phyloP scores from a whole-genome alignment of 2,888 invertebrate species.

The Ormyrus thymus region DNA sequence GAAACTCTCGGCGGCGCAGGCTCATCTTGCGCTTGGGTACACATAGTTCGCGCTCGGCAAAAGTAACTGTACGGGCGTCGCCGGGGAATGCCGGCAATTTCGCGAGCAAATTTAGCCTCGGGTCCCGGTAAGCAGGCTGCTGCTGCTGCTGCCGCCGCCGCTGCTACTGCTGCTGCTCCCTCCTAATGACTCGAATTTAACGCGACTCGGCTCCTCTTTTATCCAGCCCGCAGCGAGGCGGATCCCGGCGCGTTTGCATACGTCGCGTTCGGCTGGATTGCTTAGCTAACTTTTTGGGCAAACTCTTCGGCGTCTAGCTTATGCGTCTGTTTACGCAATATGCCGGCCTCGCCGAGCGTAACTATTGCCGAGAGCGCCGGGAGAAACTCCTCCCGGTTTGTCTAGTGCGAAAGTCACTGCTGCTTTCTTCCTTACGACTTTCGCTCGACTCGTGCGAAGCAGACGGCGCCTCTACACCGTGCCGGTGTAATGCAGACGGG shows the following conservation, averaged over 20 bases:
- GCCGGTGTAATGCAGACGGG: not conserved
- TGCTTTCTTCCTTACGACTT: conserved; percentile 22
- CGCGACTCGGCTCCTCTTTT: conserved; percentile 24
- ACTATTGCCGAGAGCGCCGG: not conserved
- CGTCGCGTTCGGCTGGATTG: not conserved
- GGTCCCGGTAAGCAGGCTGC: conserved; percentile 10
- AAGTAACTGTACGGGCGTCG: conserved; percentile 21
- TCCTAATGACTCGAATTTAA: conserved; percentile 62
- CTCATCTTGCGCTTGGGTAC: conserved; percentile 32
- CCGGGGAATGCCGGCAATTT: conserved; percentile 59
- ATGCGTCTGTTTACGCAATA: conserved; percentile 49
- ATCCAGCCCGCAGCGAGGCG: not conserved
- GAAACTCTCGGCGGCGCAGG: conserved; percentile 21
- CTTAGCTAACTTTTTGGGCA: conserved; percentile 29
- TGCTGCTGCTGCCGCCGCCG: conserved; percentile 53
- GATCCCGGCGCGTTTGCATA: not conserved
- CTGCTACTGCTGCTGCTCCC: conserved; percentile 18
- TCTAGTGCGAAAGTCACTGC: conserved; percentile 17
- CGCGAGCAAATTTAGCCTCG: conserved; percentile 63
- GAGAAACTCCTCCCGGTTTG: not conserved
- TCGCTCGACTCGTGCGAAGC: not conserved
- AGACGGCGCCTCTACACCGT: not conserved
- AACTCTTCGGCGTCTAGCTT: conserved; percentile 31
- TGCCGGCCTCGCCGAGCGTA: not conserved
- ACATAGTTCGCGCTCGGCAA: not conserved